Conservation (phyloP, 2,888 invertebrate genomes). For the Lycocerus yunnanus region DNA sequence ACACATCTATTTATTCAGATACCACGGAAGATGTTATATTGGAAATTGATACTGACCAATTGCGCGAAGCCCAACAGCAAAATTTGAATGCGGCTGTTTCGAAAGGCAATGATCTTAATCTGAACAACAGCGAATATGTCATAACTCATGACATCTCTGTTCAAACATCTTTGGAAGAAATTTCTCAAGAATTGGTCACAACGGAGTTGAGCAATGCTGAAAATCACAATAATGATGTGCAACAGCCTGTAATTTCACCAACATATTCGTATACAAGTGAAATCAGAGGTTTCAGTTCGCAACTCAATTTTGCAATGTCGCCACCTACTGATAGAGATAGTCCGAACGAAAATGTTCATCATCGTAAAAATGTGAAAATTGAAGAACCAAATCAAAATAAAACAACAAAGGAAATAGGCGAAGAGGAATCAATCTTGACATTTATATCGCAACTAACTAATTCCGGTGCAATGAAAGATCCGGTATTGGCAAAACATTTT, state of each 20-base stretch:
- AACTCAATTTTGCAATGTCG: not conserved
- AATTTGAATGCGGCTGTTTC: not conserved
- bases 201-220: too few species aligned
- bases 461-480: not conserved
- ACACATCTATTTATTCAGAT: not conserved
- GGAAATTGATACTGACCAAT: not conserved
- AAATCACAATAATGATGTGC: not conserved
- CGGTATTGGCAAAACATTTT: not conserved
- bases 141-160: slow-evolving; percentile 25
- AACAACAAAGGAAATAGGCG: not conserved
- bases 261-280: not conserved
- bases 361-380: slow-evolving; percentile 4
- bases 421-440: not conserved
- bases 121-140: slow-evolving; percentile 16
- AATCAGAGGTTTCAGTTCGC: not conserved
- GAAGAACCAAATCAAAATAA: not conserved
- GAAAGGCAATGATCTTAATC: not conserved
- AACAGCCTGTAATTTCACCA: not conserved
- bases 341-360: not conserved
- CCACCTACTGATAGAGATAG: not conserved
- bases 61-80: not conserved
- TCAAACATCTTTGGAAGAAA: slow-evolving; percentile 14
- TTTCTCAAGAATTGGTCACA: not conserved
- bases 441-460: not conserved
- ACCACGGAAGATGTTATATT: not conserved